These are phyloP conservation scores for Thripadectes ignobilis DNA, from an alignment of 2,797 vertebrate genomes.

Conservation along the genomic window DNA sequence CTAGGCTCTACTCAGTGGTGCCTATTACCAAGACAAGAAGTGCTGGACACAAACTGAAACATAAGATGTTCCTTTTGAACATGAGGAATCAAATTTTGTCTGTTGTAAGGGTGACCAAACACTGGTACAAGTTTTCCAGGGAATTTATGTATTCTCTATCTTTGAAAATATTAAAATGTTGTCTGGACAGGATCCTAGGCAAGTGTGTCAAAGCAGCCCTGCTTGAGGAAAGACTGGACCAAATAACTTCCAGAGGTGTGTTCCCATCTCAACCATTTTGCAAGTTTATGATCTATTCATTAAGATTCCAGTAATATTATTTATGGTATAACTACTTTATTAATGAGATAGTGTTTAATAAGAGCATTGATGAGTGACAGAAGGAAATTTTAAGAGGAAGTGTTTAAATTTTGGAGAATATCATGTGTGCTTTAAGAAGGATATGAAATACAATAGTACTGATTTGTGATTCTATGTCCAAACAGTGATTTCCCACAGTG, in stretches of 20 bases:
- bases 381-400: not conserved
- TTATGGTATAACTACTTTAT: not conserved
- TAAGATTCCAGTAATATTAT: not conserved
- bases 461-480: not conserved
- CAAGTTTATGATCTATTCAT: not conserved
- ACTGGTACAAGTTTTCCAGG: not conserved
- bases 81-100: not conserved
- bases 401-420: not conserved
- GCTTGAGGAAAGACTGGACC: not conserved
- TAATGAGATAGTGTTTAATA: not conserved
- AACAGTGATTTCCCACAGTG: not conserved
- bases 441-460: not conserved
- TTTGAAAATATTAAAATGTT: not conserved
- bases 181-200: not conserved
- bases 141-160: not conserved
- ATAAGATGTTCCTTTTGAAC: not conserved
- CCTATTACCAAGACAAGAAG: not conserved
- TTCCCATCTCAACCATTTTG: not conserved
- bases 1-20: not conserved
- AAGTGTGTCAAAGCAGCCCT: accelerated
- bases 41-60: not conserved
- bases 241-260: not conserved
- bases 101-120: not conserved
- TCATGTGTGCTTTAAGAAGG: not conserved
- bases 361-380: not conserved